Evolutionary conservation across 2,888 invertebrate species (phyloP), one percentile per base, ranked within the genome.

Genomic region (Chrysina gloriosa): DNA sequence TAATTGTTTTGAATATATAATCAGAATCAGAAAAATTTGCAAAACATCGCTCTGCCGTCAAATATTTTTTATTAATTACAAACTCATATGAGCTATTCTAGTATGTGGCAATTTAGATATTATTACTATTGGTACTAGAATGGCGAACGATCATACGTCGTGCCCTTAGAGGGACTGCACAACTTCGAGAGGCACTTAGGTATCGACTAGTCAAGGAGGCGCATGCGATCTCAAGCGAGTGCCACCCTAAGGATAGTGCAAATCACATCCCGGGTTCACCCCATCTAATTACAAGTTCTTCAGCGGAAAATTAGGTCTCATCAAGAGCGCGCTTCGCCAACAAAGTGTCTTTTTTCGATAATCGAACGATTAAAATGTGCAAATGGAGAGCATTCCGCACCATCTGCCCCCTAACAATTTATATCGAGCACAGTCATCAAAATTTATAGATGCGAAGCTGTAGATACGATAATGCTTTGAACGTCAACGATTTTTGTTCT

Each of bases 271-370:
- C 42, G 42, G 58, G 42, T 61, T 58, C 58, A 61, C 58, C 58
- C 58, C 42, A 61, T 61, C 58, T 61, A 61, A 61, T 61, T 61
- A 61, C 29, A 61, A 61, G 42, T 42, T 27, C 58, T 61, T 45
- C 58, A 61, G 58, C 58, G 58, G 42, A 61, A 61, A 61, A 61
- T 61, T 61, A 61, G 58, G 19, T 61, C 58, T 61, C 58, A 61
- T 61, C 58, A 61, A 27, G 39, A 61, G 58, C 58, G 42, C 42
- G 25, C 42, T 42, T 36, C 42, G 27, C 16, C 58, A 16, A 61
- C 58, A 61, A 61, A 61, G 58, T 61, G 27, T 61, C 27, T 61
- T 61, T 58, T 61, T 61, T 42, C 58, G 58, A 61, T 61, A 42
- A 61, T 61, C 58, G 42, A 25, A 27, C 58, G 58, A 61, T 61